Evolutionary conservation across 2,888 invertebrate genomes (phyloP), one percentile per base, ranked within the genome.

Genomic region (Rhamphomyia laevipes): DNA sequence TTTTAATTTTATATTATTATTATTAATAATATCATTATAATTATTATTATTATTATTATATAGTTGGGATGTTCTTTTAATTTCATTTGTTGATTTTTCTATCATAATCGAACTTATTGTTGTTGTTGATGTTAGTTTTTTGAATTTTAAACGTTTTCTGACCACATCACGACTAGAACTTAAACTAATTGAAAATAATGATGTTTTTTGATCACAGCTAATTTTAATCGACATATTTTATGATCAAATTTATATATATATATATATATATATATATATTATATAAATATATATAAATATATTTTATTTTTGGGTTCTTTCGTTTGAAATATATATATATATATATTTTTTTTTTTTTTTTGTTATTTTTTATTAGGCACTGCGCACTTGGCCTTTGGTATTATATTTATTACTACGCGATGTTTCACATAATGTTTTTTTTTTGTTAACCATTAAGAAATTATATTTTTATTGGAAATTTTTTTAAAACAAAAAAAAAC

Each of bases 131-230:
- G 41, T 10, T 17, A 41, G 40, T 5, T 43, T 30, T 21, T 41
- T 43, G 48, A 50, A 41, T 54, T 52, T 52, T 12, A 55, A 46
- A 16, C 54, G 55, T 47, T 57, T 57, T 16, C 50, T 55, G 44
- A 54, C 53, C 7, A 57, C 55, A 52, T 57, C 55, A 18, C 53
- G 52, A 11, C 56, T 50, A 42, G 55, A 54, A 54, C 53, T 57
- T 56, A 54, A 52, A 56, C 53, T 53, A 53, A 54, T 57, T 23
- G 42, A 42, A 18, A 40, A 40, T 27, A 27, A 42, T 27, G 42
- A 42, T 3, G 15, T 23, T 21, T 11, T 4, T n/a, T 23, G 54
- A 55, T 55, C 55, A 55, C 55, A 55, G 55, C 52, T 54, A 49
- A 55, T 50, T 51, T 53, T 52, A 55, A 55, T 55, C 53, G 55